Percentiles rank a stretch among this genome's conserved stretches.
Evolutionary conservation across 2,113 vertebrate genomes (phyloP).

Genomic region (Puntigrus tetrazona): DNA sequence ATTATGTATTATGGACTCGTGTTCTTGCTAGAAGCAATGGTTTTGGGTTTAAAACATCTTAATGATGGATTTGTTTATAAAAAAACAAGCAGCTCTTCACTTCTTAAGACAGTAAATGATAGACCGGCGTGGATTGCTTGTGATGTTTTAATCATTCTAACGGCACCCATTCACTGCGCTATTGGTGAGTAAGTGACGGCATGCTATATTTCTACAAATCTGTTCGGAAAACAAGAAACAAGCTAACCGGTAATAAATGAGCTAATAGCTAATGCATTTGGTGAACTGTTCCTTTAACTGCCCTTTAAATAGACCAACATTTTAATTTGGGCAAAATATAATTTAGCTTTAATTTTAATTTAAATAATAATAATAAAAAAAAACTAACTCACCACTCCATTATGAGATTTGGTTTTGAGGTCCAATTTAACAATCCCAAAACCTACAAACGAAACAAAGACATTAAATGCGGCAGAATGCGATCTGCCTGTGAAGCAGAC

Average conservation of each 20-base stretch:
- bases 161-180: neutral
- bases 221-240: too few species aligned
- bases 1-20: neutral
- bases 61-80: neutral
- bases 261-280: too few species aligned
- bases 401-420: slow-evolving; percentile 92
- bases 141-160: neutral
- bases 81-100: neutral
- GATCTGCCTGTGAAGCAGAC: neutral
- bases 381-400: slow-evolving; percentile 87
- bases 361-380: too few species aligned
- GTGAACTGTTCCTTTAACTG: too few species aligned
- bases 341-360: too few species aligned
- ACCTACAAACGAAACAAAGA: slow-evolving; percentile 72
- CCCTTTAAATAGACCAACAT: neutral
- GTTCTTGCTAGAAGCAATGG: too few species aligned
- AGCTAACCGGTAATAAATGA: too few species aligned
- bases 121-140: too few species aligned
- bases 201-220: neutral
- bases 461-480: neutral
- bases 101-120: neutral
- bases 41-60: neutral
- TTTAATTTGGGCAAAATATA: neutral
- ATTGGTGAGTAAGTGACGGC: neutral
- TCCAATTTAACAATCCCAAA: slow-evolving; percentile 95